A percentile compares a stretch with the other conserved stretches of the same genome.
These are phyloP conservation scores for Seira ritae DNA, from an alignment of 2,888 invertebrate genomes.

Conservation along the genomic window DNA sequence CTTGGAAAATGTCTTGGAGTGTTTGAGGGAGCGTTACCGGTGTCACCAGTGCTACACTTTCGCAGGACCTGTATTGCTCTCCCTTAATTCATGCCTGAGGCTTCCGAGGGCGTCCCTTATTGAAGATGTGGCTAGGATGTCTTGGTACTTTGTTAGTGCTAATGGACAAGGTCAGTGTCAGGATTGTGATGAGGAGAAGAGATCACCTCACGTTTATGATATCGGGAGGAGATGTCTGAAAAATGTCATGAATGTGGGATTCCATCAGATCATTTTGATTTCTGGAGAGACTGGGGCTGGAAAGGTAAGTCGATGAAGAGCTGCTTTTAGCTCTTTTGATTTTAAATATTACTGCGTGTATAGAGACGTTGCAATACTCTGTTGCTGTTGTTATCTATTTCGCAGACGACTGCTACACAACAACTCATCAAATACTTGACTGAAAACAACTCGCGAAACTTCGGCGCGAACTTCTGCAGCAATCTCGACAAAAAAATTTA, in stretches of 20 bases:
- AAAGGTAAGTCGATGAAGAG: slow-evolving; percentile 53
- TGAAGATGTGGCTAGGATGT: slow-evolving; percentile 40
- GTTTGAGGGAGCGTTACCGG: slow-evolving; percentile 60
- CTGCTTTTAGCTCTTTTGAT: too few species aligned
- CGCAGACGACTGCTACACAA: slow-evolving; percentile 69
- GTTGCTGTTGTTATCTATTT: too few species aligned
- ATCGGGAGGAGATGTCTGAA: slow-evolving; percentile 64
- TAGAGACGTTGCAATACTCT: too few species aligned
- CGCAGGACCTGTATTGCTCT: slow-evolving; percentile 68
- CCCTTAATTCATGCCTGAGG: slow-evolving; percentile 67
- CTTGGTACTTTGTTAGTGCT: slow-evolving; percentile 41
- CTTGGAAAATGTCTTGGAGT: slow-evolving; percentile 67
- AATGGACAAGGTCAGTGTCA: slow-evolving; percentile 31
- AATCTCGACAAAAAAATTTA: slow-evolving; percentile 67
- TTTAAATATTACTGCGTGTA: too few species aligned
- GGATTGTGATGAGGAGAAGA: slow-evolving; percentile 22
- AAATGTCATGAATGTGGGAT: slow-evolving; percentile 60
- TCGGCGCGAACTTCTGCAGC: slow-evolving; percentile 47
- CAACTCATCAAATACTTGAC: slow-evolving; percentile 69
- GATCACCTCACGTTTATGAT: slow-evolving; percentile 66
- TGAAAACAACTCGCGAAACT: slow-evolving; percentile 53
- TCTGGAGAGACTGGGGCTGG: slow-evolving; percentile 69
- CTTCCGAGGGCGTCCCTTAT: slow-evolving; percentile 44
- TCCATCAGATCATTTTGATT: slow-evolving; percentile 68
- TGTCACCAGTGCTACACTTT: slow-evolving; percentile 62